Conservation (phyloP, 2,888 invertebrate species). For the Dryococelus australis region DNA sequence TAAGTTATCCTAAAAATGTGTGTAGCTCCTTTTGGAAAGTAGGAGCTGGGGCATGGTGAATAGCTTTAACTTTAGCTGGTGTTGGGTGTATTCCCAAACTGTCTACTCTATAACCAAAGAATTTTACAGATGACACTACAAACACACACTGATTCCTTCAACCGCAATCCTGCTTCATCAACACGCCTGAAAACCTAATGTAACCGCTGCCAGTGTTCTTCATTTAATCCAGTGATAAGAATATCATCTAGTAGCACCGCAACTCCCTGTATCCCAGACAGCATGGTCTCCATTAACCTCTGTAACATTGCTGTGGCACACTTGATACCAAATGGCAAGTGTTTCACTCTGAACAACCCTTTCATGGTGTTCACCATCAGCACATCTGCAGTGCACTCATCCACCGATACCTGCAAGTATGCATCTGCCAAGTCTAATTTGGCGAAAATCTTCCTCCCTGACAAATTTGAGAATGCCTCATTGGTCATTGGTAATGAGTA, state of each 20-base stretch:
- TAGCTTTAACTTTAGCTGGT: background rate
- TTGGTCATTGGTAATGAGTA: background rate
- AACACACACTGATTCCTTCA: background rate
- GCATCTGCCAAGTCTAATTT: background rate
- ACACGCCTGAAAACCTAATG: background rate
- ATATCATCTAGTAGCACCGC: background rate
- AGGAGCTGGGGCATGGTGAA: slow-evolving; percentile 5
- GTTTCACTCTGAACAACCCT: background rate
- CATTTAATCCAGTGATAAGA: background rate
- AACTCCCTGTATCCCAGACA: background rate
- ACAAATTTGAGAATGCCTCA: background rate
- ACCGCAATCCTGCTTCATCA: background rate
- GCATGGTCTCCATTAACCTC: background rate
- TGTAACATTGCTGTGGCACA: background rate
- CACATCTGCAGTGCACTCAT: background rate
- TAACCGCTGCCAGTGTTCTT: background rate
- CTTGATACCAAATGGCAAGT: background rate
- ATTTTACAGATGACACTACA: background rate
- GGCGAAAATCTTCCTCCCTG: background rate
- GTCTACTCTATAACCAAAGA: background rate
- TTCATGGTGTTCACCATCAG: background rate
- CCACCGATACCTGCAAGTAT: background rate
- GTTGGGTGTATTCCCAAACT: background rate
- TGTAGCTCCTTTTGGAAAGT: background rate
- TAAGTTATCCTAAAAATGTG: background rate